Evolutionary conservation across 2,797 vertebrate species (phyloP), one percentile per base, ranked within the genome.

Genomic region (Schizopygopsis pylzovi): DNA sequence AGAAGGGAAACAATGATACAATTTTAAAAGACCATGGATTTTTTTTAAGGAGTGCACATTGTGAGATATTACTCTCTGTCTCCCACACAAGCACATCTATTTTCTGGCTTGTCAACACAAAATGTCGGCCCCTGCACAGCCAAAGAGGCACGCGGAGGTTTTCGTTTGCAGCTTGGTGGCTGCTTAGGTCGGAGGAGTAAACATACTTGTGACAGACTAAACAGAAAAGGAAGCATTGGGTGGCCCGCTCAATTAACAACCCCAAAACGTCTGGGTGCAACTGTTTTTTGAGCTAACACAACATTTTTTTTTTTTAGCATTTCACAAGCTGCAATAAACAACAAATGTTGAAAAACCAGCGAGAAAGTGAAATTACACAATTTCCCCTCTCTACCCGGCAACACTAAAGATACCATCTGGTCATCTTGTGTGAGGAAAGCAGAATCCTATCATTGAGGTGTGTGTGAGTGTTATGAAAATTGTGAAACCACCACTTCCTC

Each of bases 301-400:
- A 84, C n/a, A 56, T 28, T 28, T 22, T 54, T n/a, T 82, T 82
- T 75, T 52, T 77, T 3, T 67, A 0, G 77, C 54, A 81, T 63
- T 80, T 73, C 86, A 84, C 56, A 85, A 87, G 70, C 61, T 68
- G 47, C 86, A 87, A 87, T 87, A 88, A 90, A 90, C 81, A 89
- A 85, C 86, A 87, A 90, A 89, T 83, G 88, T 82, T 85, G 78
- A 75, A 77, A 78, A 85, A 84, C 3, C 75, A 83, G 73, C 4
- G 41, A 47, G 81, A 80, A 33, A 18, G 70, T 39, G 59, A 81
- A n/a, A 79, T 86, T 77, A 54, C 84, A 86, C 72, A 20, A 25
- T 73, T 76, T 82, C 52, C 54, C 76, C 59, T 22, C 70, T 79
- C n/a, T 52, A 52, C 84, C 52, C 67, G 10, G 47, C 72, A 82